Conservation (phyloP, 1,140 invertebrate species). For the Odontomachus brunneus region DNA sequence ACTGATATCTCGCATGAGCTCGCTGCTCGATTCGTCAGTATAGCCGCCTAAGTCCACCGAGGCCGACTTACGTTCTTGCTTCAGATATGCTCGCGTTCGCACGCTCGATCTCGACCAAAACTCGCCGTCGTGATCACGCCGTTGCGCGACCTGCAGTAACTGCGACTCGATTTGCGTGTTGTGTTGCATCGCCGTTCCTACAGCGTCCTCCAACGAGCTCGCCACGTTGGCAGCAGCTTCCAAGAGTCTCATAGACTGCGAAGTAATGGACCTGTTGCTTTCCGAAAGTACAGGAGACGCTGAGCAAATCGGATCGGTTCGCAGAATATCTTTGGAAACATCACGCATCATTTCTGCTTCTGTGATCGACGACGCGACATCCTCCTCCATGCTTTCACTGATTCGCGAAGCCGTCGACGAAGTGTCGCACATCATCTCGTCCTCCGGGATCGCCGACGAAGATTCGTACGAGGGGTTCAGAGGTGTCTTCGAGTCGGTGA, state of each 20-base stretch:
- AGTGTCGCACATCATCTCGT: background rate
- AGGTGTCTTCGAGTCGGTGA: slow-evolving; percentile 12
- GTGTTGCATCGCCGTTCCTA: slow-evolving; percentile 86
- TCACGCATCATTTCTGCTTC: background rate
- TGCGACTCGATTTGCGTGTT: slow-evolving; percentile 22
- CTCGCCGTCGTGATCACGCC: background rate
- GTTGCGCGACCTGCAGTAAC: slow-evolving; percentile 33
- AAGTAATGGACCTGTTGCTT: slow-evolving; percentile 56
- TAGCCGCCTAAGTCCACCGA: slow-evolving; percentile 89
- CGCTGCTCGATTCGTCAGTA: slow-evolving; percentile 91
- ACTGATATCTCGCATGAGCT: slow-evolving; percentile 91
- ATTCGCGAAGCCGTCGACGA: too few relatives aligned
- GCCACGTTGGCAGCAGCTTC: slow-evolving; percentile 89
- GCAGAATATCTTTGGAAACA: background rate
- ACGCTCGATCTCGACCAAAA: slow-evolving; percentile 11
- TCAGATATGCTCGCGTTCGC: slow-evolving; percentile 85
- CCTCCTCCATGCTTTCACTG: background rate
- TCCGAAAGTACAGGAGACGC: slow-evolving; percentile 22
- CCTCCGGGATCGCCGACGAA: background rate
- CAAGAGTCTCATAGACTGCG: slow-evolving; percentile 84
- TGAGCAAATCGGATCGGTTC: background rate
- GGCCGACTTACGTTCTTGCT: slow-evolving; percentile 87
- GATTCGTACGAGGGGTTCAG: background rate
- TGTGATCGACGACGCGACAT: background rate
- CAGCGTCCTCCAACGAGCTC: slow-evolving; percentile 89